A percentile compares a stretch with the other conserved stretches of the same genome.
These are phyloP conservation scores for Lacerta viridis DNA, from an alignment of 2,797 vertebrate species.

Conservation along the genomic window DNA sequence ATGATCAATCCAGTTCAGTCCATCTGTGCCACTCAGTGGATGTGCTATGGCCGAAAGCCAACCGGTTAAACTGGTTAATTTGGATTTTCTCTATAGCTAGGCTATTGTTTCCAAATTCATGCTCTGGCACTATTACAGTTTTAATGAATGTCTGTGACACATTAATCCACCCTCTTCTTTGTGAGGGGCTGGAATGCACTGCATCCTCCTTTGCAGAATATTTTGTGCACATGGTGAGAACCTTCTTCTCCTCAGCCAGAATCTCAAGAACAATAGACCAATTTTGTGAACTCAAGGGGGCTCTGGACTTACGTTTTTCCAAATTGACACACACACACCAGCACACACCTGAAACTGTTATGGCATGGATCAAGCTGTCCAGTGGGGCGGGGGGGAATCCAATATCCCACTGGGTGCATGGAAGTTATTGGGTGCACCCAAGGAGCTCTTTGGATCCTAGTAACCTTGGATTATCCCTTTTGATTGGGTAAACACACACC, in stretches of 20 bases:
- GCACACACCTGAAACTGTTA: no score
- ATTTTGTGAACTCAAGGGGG: not conserved
- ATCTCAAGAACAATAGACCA: not conserved
- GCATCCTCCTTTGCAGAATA: not conserved
- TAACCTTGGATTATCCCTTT: not conserved
- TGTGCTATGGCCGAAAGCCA: conserved; percentile 1
- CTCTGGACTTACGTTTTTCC: not conserved
- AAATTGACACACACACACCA: not conserved
- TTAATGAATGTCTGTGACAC: not conserved
- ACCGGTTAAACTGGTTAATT: conserved; percentile 7
- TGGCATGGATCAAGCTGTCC: not conserved
- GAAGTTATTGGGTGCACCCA: not conserved
- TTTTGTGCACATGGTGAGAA: not conserved
- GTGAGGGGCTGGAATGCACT: not conserved
- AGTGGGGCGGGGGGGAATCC: not conserved
- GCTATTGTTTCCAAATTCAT: conserved; percentile 27
- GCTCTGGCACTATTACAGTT: not conserved
- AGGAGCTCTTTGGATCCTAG: not conserved
- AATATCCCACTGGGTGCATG: not conserved
- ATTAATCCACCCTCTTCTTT: not conserved
- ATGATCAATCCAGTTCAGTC: conserved; percentile 17
- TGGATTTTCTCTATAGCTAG: not conserved
- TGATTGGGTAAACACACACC: not conserved
- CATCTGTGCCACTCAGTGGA: conserved; percentile 12
- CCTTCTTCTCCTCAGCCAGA: not conserved